Evolutionary conservation across 2,797 vertebrate genomes (phyloP), one percentile per base, ranked within the genome.

Genomic region (Anomalospiza imberbis): DNA sequence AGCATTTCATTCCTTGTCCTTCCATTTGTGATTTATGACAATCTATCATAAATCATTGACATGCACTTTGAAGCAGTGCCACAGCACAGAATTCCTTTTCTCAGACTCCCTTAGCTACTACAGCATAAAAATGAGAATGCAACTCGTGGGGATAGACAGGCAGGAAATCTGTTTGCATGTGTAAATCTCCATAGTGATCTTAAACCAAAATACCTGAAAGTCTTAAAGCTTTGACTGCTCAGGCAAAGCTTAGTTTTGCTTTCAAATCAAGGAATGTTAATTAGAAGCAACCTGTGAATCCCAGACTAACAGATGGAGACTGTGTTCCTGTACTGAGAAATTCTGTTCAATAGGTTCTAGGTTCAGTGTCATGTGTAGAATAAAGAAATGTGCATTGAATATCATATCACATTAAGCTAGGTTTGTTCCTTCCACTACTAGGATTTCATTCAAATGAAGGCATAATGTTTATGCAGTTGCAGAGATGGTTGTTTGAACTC

Each of bases 1-100:
- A 78, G 55, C 54, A 66, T 77, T 95, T 91, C 76, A 67, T 95
- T 93, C 81, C 50, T 95, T 80, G 74, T 29, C 47, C 61, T 86
- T 96, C 75, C 50, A 42, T 85, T 71, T 83, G 78, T 92, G 86
- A 89, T 94, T 91, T 92, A 85, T 93, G 72, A 80, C 50, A 85
- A 53, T 76, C 84, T 91, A 40, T 80, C 86, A 65, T 89, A 85
- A 93, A 85, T 83, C 3, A 5, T 71, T 82, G 81, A 57, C 81
- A 58, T 85, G 84, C 18, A 28, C 53, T 92, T 85, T 80, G 81
- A 92, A 87, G 86, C 57, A 68, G 50, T 83, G 75, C 92, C 89
- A 88, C 72, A 72, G 63, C 72, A 54, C 34, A 74, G 57, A 93
- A 91, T 93, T 94, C 80, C 63, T 89, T 34, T 77, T 92, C 85